Conservation (phyloP, 1,140 invertebrate species). For the Carposina sasakii region DNA sequence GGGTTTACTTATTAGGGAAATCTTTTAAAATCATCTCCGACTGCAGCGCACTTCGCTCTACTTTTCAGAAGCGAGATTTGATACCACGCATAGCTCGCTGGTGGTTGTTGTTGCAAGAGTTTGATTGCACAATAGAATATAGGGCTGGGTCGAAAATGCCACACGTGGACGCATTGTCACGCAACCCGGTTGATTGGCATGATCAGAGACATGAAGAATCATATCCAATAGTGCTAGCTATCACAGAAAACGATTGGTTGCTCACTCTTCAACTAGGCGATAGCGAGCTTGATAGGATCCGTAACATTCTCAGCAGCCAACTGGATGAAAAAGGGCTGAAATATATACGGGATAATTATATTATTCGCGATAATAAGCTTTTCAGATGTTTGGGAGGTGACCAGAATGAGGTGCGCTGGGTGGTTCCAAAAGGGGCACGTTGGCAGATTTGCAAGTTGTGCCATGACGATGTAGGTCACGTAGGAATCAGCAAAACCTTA, state of each 20-base stretch:
- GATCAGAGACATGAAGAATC: no score
- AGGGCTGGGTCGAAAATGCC: constrained; percentile 21
- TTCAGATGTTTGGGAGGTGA: neutral
- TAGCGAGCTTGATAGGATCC: neutral
- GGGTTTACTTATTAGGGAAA: neutral
- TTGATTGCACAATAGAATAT: constrained; percentile 28
- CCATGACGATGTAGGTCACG: constrained; percentile 11
- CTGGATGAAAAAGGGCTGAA: neutral
- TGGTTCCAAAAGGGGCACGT: neutral
- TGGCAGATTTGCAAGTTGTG: constrained; percentile 4
- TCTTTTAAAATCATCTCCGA: neutral
- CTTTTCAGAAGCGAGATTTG: constrained; percentile 7
- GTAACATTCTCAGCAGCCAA: neutral
- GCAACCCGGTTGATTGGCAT: constrained; percentile 19
- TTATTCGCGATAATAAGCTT: neutral
- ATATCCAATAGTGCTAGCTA: neutral
- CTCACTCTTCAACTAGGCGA: neutral
- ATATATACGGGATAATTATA: neutral
- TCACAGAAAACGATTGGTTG: neutral
- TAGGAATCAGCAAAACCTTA: constrained; percentile 12
- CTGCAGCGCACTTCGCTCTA: constrained; percentile 14
- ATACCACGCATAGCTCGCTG: constrained; percentile 29
- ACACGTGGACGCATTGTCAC: constrained; percentile 35
- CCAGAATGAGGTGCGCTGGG: neutral
- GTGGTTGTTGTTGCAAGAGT: constrained; percentile 28